Percentiles rank a stretch among this genome's conserved stretches.
phyloP scores from a whole-genome alignment of 2,113 vertebrate genomes.

The Phocoena sinus region DNA sequence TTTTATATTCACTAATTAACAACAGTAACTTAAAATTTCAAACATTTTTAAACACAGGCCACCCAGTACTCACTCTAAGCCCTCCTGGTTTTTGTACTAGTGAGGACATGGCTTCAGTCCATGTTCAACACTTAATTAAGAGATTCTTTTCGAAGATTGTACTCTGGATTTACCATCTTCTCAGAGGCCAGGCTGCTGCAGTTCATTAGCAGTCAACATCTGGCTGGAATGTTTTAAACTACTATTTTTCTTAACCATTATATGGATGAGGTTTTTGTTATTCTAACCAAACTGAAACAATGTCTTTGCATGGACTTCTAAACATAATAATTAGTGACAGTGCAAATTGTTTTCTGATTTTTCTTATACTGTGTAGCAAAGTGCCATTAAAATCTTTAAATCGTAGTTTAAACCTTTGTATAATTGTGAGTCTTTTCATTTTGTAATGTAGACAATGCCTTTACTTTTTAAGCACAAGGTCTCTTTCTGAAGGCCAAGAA shows the following conservation, averaged over 20 bases:
- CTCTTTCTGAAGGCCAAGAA: constrained; percentile 39
- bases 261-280: constrained; percentile 69
- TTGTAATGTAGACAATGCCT: constrained; percentile 41
- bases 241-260: constrained; percentile 78
- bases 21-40: constrained; percentile 44
- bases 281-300: constrained; percentile 72
- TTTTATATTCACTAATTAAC: constrained; percentile 1
- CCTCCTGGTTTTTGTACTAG: constrained; percentile 41
- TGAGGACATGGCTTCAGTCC: constrained; percentile 63
- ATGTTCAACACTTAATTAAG: constrained; percentile 64
- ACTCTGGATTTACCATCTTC: constrained; percentile 74
- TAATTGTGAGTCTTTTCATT: constrained; percentile 66
- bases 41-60: constrained; percentile 28
- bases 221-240: constrained; percentile 75
- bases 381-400: constrained; percentile 71
- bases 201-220: constrained; percentile 78
- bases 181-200: constrained; percentile 70
- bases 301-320: constrained; percentile 70
- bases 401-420: constrained; percentile 67
- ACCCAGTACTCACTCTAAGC: constrained; percentile 3
- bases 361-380: constrained; percentile 69
- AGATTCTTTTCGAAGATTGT: constrained; percentile 68
- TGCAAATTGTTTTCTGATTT: constrained; percentile 71
- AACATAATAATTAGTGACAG: constrained; percentile 73
- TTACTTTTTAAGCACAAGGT: constrained; percentile 47